phyloP scores from a whole-genome alignment of 2,888 invertebrate genomes.

The Diaperis boleti region DNA sequence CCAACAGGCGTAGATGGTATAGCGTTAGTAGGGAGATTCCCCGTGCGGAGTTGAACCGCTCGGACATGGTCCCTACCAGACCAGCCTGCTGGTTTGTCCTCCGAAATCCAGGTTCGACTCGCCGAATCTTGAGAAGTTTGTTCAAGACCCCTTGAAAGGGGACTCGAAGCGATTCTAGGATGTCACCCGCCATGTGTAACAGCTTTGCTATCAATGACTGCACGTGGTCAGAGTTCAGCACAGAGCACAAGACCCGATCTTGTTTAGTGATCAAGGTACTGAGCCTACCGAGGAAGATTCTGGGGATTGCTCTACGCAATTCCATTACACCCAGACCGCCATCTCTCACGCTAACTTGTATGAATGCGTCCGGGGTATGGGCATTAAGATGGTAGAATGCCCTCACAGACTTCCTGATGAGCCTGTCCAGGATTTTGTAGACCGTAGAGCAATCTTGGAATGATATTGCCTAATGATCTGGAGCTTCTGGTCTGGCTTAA shows the following conservation, averaged over 20 bases:
- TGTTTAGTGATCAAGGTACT: no score
- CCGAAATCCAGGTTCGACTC: background rate
- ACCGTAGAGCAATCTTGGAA: slow-evolving; percentile 57
- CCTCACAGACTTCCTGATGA: slow-evolving; percentile 54
- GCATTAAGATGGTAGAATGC: slow-evolving; percentile 54
- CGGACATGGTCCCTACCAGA: slow-evolving; percentile 1
- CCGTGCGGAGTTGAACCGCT: background rate
- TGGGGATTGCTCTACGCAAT: slow-evolving; percentile 53
- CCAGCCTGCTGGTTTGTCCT: background rate
- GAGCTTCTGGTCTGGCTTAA: slow-evolving; percentile 61
- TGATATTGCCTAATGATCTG: slow-evolving; percentile 45
- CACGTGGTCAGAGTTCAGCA: no score
- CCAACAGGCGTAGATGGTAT: background rate
- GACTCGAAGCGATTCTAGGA: slow-evolving; percentile 4
- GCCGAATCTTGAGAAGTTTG: slow-evolving; percentile 15
- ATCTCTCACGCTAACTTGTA: slow-evolving; percentile 7
- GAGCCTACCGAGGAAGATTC: slow-evolving; percentile 44
- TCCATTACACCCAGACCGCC: slow-evolving; percentile 49
- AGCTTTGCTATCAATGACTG: slow-evolving; percentile 15
- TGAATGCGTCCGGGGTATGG: slow-evolving; percentile 43
- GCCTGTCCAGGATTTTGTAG: slow-evolving; percentile 58
- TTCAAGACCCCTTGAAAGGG: slow-evolving; percentile 31
- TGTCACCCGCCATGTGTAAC: no score
- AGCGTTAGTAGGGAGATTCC: background rate
- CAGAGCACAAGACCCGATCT: no score